Evolutionary conservation across 2,888 invertebrate species (phyloP).

Genomic region (Buathra laborator): DNA sequence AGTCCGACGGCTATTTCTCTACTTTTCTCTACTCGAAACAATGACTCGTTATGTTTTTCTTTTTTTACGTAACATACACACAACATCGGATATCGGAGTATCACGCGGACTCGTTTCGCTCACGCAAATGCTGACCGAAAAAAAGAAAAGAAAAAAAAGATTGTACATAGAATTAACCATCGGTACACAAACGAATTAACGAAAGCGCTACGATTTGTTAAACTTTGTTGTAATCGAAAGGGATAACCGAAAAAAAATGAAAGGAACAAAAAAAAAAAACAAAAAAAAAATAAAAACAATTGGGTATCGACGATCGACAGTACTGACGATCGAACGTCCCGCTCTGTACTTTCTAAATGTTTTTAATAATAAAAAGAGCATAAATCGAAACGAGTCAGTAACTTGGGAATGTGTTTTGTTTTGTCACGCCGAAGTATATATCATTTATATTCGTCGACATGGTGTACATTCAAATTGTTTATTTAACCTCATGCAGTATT

Average conservation of each 20-base stretch:
- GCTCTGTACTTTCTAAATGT: slow-evolving; percentile 83
- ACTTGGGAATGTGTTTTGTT: slow-evolving; percentile 18
- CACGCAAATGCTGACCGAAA: background rate
- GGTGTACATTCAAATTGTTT: slow-evolving; percentile 53
- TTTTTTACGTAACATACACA: slow-evolving; percentile 25
- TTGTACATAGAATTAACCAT: slow-evolving; percentile 42
- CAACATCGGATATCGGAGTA: slow-evolving; percentile 21
- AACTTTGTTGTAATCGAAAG: slow-evolving; percentile 33
- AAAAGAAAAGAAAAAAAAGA: slow-evolving; percentile 26
- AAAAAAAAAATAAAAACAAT: slow-evolving; percentile 30
- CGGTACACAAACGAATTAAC: slow-evolving; percentile 44
- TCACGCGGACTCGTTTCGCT: slow-evolving; percentile 30
- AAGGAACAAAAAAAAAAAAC: slow-evolving; percentile 36
- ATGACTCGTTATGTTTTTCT: slow-evolving; percentile 34
- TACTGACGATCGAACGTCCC: slow-evolving; percentile 60
- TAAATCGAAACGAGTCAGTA: slow-evolving; percentile 34
- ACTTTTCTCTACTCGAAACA: slow-evolving; percentile 43
- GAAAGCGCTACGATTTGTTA: slow-evolving; percentile 48
- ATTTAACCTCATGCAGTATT: slow-evolving; percentile 46
- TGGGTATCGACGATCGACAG: slow-evolving; percentile 51
- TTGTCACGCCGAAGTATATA: slow-evolving; percentile 7
- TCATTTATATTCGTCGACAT: slow-evolving; percentile 25
- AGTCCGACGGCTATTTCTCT: slow-evolving; percentile 27
- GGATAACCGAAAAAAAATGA: slow-evolving; percentile 30
- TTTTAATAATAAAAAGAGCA: slow-evolving; percentile 81